Percentiles rank a stretch among this genome's conserved stretches.
phyloP scores from a whole-genome alignment of 2,113 vertebrate genomes.

The Fregetta grallaria region DNA sequence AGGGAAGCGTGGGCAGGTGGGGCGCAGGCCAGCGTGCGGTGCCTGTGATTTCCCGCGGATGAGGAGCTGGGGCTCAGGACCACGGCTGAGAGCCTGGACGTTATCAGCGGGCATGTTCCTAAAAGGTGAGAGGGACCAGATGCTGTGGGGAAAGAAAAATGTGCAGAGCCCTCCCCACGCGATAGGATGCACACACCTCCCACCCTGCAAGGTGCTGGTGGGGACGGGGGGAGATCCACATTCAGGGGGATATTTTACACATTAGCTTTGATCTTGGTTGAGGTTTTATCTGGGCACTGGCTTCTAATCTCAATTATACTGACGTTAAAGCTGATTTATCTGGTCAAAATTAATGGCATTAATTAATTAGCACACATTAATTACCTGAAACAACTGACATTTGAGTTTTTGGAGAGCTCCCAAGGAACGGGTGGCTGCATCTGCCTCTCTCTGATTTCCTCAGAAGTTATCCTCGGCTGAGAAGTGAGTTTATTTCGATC shows the following conservation, averaged over 20 bases:
- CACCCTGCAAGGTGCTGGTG: not conserved
- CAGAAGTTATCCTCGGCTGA: not conserved
- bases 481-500: not conserved
- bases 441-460: not conserved
- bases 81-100: rapidly evolving
- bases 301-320: not conserved
- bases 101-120: not conserved
- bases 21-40: rapidly evolving
- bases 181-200: not conserved
- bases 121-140: not conserved
- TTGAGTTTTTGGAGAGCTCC: not conserved
- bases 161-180: not conserved
- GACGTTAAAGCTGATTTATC: not conserved
- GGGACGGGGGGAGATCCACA: not conserved
- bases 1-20: rapidly evolving
- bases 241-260: not conserved
- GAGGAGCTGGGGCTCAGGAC: not conserved
- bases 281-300: not conserved
- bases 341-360: not conserved
- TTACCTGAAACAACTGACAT: not conserved
- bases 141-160: not conserved
- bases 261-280: not conserved
- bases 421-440: not conserved
- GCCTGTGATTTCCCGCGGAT: not conserved
- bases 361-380: not conserved